Base-by-base conservation (phyloP, 2,888 invertebrate species). In the Aphodius sticticus region DNA sequence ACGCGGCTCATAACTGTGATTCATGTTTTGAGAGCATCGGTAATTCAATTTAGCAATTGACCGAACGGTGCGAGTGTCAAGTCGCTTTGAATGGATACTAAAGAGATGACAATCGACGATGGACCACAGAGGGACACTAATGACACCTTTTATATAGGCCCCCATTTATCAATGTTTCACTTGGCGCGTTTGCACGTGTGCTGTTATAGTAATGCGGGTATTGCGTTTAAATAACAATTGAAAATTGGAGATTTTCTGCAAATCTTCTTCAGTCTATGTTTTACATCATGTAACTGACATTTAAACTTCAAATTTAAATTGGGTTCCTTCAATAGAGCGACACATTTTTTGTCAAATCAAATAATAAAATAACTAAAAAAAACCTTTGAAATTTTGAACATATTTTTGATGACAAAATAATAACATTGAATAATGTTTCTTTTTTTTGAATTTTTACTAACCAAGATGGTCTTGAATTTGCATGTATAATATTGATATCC, bases 1-100 rank as follows among this genome's bases (percentile, higher is more conserved):
- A 5, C 12, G 53, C 53, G 12, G 6, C 53, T 53, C 53, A 53
- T 53, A 53, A 53, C 53, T 12, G 35, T 74, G 74, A 74, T 74
- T 74, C 74, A 74, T 74, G 74, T 74, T 36, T 74, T 74, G 36
- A 74, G 35, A n/a, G 74, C 74, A 53, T 53, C 53, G 74, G 37
- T 74, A 74, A 74, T 74, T 74, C 74, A 74, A 74, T 74, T 74
- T 74, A 74, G 26, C 74, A 74, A 74, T 74, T 74, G 74, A 74
- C 74, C 74, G 36, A 74, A 74, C 16, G 26, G 35, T 37, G 74
- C 16, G 36, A 37, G 74, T 74, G 74, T 74, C 74, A 74, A 74
- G 37, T 74, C 36, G 74, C 15, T 71, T 74, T 37, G 35, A 35
- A 35, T 37, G 36, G 74, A 37, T 74, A 36, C 53, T 53, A 53